phyloP scores from a whole-genome alignment of 2,888 invertebrate species.

The Dorcus parallelipipedus region DNA sequence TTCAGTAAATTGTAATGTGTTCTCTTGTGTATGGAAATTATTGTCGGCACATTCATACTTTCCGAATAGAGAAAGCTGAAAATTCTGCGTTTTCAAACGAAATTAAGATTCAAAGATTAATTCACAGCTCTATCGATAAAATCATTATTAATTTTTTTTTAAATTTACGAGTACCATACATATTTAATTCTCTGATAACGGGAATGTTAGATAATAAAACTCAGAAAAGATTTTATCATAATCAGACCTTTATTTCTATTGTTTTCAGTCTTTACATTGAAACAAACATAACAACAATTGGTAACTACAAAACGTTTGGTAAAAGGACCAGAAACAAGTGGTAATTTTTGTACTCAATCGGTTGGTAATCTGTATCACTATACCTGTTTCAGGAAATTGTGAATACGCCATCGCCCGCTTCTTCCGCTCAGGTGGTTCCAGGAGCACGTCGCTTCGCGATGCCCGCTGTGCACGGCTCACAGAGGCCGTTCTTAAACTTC shows the following conservation, averaged over 20 bases:
- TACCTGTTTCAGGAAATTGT: constrained; percentile 14
- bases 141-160: too few relatives aligned
- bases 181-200: too few relatives aligned
- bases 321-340: constrained; percentile 12
- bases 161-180: too few relatives aligned
- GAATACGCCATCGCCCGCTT: constrained; percentile 2
- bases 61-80: too few relatives aligned
- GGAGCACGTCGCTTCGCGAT: constrained; percentile 6
- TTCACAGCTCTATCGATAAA: too few relatives aligned
- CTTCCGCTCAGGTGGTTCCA: background rate
- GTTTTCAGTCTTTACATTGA: constrained; percentile 15
- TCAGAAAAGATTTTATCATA: background rate
- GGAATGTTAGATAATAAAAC: too few relatives aligned
- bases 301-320: constrained; percentile 14
- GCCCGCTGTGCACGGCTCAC: background rate
- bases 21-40: too few relatives aligned
- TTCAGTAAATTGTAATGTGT: too few relatives aligned
- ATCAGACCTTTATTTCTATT: constrained; percentile 17
- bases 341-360: constrained; percentile 9
- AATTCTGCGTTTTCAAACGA: too few relatives aligned
- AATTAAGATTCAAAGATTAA: too few relatives aligned
- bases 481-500: too few relatives aligned
- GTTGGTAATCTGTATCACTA: constrained; percentile 8
- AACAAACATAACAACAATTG: constrained; percentile 15
- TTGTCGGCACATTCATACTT: too few relatives aligned